Base-by-base conservation (phyloP, 2,113 vertebrate species). In the Oncorhynchus keta region DNA sequence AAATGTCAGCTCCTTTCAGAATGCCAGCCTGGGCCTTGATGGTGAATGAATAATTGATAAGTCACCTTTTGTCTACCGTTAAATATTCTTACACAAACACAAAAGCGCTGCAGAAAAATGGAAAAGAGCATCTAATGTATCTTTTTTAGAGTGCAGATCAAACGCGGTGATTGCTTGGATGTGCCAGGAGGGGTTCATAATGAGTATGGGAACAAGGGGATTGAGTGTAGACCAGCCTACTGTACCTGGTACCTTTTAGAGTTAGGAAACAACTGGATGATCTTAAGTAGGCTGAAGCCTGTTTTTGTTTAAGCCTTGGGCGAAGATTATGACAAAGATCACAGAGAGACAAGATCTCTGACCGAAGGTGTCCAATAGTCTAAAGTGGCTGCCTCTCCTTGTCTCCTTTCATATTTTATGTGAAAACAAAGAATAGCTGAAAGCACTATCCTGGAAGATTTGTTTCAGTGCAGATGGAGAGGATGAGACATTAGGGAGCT, bases 1-100 rank as follows among this genome's bases (percentile, higher is more conserved):
- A 97, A 97, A 98, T 97, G 97, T 98, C 96, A 97, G 93, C 93
- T 90, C 92, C 95, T 98, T 97, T 97, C 96, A 96, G 94, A 95
- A 93, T 94, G 94, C 94, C 92, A 94, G 89, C 90, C 93, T 89
- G 86, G 92, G 81, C 94, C 93, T 94, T 93, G 93, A 93, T 94
- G 94, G 81, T 45, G 92, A 92, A 95, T 96, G 95, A 97, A 97
- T 96, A 97, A 97, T 97, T 96, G 96, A 96, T 97, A 94, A 94
- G 94, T 96, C 95, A 96, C 95, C 96, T 96, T 96, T 98, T 98
- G 97, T 97, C 95, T 97, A 92, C 91, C 90, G 94, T 94, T 95
- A 95, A 96, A 96, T 97, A 96, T 97, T 97, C 95, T 93, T 95
- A 94, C 95, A 95, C 93, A 94, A 95, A 94, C 93, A 97, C 95